These are phyloP conservation scores for Lathamus discolor DNA, from an alignment of 2,113 vertebrate species.

Conservation along the genomic window DNA sequence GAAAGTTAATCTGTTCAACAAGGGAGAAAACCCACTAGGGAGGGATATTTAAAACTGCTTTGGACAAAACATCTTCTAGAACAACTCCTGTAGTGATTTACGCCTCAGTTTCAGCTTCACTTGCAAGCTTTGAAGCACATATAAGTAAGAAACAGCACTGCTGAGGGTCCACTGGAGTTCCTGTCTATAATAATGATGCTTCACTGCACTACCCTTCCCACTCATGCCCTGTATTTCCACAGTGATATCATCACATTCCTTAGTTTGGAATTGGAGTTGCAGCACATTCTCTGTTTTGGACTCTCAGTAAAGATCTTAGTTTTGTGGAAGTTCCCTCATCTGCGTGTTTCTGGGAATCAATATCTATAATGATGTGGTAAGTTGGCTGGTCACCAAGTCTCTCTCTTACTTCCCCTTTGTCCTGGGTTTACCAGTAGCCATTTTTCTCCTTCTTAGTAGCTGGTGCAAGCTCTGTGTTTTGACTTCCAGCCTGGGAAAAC, in stretches of 20 bases:
- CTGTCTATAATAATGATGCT: not conserved
- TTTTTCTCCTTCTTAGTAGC: no score
- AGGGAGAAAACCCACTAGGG: fast-evolving
- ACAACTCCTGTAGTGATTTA: not conserved
- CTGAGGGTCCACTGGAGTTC: not conserved
- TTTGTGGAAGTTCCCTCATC: not conserved
- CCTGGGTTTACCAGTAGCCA: no score
- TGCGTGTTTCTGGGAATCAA: not conserved
- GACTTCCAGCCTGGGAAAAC: no score
- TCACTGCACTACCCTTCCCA: not conserved
- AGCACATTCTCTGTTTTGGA: not conserved
- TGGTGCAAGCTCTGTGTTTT: no score
- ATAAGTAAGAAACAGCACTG: not conserved
- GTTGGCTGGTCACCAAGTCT: not conserved
- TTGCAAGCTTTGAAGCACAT: not conserved
- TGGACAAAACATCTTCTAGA: not conserved
- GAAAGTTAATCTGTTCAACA: not conserved
- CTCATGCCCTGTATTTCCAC: not conserved
- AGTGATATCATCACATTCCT: not conserved
- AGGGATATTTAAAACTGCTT: not conserved
- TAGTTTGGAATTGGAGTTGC: not conserved
- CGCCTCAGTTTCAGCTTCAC: not conserved
- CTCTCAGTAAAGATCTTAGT: not conserved
- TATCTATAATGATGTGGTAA: not conserved
- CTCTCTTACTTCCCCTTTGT: not conserved